phyloP scores from a whole-genome alignment of 2,888 invertebrate genomes.

The Thalpophila matura region DNA sequence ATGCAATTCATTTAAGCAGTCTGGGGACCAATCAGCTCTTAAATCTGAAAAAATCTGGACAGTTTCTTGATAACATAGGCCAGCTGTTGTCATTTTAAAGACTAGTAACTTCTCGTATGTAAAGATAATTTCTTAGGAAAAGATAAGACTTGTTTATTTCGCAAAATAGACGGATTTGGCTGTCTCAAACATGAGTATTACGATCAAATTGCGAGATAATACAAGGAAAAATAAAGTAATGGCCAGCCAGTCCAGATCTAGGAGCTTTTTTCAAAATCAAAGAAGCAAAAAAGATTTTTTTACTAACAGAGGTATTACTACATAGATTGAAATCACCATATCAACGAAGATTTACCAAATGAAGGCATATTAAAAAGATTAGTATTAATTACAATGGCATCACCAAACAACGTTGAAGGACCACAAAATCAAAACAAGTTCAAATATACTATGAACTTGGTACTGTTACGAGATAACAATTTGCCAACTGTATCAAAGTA shows the following conservation, averaged over 20 bases:
- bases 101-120: background rate
- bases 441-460: conserved; percentile 42
- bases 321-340: no score
- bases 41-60: no score
- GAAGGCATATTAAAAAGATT: background rate
- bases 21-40: no score
- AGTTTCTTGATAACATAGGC: no score
- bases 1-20: no score
- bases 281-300: no score
- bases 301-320: no score
- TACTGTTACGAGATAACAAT: conserved; percentile 44
- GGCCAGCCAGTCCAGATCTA: no score
- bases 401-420: background rate
- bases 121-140: background rate
- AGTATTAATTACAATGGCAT: background rate
- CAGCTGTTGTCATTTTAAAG: background rate
- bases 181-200: background rate
- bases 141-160: no score
- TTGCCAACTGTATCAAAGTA: conserved; percentile 50
- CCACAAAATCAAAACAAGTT: conserved; percentile 19
- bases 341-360: no score
- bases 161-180: no score
- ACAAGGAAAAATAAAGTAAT: conserved; percentile 8
- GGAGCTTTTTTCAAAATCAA: no score
- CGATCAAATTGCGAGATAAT: conserved; percentile 1